These are phyloP conservation scores for Rhinogobio ventralis DNA, from an alignment of 2,797 vertebrate genomes.

Conservation along the genomic window DNA sequence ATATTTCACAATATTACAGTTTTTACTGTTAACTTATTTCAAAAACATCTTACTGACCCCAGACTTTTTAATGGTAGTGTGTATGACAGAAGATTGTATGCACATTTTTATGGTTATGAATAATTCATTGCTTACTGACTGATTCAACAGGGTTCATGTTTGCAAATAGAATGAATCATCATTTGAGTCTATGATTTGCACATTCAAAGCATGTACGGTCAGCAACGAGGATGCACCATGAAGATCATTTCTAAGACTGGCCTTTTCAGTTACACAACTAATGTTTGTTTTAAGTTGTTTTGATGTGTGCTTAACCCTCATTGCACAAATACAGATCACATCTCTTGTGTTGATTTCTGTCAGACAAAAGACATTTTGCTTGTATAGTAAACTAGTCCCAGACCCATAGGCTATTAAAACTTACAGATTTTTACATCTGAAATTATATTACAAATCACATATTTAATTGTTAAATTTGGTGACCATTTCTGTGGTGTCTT, in stretches of 20 bases:
- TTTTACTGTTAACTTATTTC: neutral
- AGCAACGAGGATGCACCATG: neutral
- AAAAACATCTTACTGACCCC: neutral
- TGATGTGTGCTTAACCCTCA: neutral
- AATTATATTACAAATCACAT: neutral
- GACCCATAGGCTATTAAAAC: no score
- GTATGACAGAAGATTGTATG: neutral
- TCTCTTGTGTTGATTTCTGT: neutral
- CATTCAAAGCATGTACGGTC: neutral
- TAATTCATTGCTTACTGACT: neutral
- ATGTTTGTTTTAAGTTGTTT: slow-evolving; percentile 12
- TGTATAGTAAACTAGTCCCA: no score
- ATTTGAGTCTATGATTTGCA: neutral
- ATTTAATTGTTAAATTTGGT: neutral
- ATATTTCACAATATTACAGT: neutral
- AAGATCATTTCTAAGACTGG: neutral
- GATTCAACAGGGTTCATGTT: neutral
- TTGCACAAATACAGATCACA: slow-evolving; percentile 12
- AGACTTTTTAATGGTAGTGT: neutral
- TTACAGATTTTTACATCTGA: neutral
- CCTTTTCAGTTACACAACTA: slow-evolving; percentile 1
- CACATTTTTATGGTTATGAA: neutral
- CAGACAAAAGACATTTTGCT: no score
- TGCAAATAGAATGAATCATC: slow-evolving; percentile 3
- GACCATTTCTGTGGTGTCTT: neutral